Evolutionary conservation across 2,888 invertebrate genomes (phyloP).

Genomic region (Cerceris ruficornis): DNA sequence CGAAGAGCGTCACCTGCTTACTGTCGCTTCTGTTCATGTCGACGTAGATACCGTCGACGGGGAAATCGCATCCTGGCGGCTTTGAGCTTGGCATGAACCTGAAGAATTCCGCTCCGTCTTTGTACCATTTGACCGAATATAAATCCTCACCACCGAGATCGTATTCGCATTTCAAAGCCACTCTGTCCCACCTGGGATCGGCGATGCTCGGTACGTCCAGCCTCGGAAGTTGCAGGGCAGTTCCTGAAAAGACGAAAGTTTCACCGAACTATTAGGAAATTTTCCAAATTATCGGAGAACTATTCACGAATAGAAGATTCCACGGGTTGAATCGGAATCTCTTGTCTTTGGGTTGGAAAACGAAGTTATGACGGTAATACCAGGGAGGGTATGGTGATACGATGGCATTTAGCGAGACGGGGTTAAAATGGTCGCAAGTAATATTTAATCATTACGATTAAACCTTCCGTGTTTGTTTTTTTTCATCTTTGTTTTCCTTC

Average conservation of each 20-base stretch:
- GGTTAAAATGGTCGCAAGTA: no score
- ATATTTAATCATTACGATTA: no score
- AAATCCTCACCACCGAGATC: constrained; percentile 73
- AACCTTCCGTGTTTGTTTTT: no score
- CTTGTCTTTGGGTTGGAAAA: no score
- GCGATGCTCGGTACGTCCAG: constrained; percentile 75
- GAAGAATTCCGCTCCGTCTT: constrained; percentile 75
- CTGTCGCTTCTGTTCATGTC: constrained; percentile 73
- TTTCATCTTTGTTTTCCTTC: background rate
- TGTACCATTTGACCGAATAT: constrained; percentile 79
- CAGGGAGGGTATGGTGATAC: no score
- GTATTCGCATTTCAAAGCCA: constrained; percentile 75
- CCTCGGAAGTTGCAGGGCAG: constrained; percentile 63
- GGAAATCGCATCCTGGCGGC: constrained; percentile 67
- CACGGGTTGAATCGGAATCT: no score
- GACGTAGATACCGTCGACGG: constrained; percentile 70
- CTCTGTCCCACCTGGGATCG: constrained; percentile 74
- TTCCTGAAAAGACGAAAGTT: constrained; percentile 57
- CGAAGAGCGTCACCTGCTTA: constrained; percentile 71
- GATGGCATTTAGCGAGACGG: no score
- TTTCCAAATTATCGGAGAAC: constrained; percentile 4
- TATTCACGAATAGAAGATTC: background rate
- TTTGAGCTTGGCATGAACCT: constrained; percentile 72
- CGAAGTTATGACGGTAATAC: no score
- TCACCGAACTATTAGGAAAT: background rate